Percentiles rank a stretch among this genome's conserved stretches.
These are phyloP conservation scores for Climacteris rufus DNA, from an alignment of 2,113 vertebrate genomes.

Conservation along the genomic window DNA sequence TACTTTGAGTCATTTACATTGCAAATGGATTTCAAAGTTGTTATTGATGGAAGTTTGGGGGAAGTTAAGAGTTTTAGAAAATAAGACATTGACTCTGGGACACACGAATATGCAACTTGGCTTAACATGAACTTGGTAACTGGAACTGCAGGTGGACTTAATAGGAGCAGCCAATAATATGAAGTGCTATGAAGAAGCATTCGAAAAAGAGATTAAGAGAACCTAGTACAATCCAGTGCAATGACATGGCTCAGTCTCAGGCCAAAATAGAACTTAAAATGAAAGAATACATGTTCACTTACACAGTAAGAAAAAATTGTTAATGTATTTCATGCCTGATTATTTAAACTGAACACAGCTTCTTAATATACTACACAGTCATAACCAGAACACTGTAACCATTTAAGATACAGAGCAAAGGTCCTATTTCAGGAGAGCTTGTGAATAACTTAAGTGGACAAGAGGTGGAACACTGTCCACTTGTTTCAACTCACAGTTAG, in stretches of 20 bases:
- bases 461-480: conserved; percentile 28
- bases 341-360: conserved; percentile 13
- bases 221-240: conserved; percentile 27
- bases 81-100: conserved; percentile 35
- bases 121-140: conserved; percentile 23
- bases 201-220: neutral
- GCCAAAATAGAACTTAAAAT: conserved; percentile 48
- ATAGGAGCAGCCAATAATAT: conserved; percentile 39
- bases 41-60: conserved; percentile 58
- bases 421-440: neutral
- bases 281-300: conserved; percentile 47
- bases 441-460: conserved; percentile 28
- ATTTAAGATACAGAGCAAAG: neutral
- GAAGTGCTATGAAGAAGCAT: conserved; percentile 24
- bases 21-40: conserved; percentile 67
- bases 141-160: conserved; percentile 49
- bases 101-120: conserved; percentile 42
- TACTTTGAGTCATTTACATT: conserved; percentile 73
- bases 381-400: neutral
- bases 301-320: neutral
- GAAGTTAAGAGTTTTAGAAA: conserved; percentile 30
- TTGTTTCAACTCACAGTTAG: conserved; percentile 4
- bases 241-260: conserved; percentile 49
- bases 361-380: neutral
- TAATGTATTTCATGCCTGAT: conserved; percentile 19